Evolutionary conservation across 2,888 invertebrate species (phyloP).

Genomic region (Myopa tessellatipennis): DNA sequence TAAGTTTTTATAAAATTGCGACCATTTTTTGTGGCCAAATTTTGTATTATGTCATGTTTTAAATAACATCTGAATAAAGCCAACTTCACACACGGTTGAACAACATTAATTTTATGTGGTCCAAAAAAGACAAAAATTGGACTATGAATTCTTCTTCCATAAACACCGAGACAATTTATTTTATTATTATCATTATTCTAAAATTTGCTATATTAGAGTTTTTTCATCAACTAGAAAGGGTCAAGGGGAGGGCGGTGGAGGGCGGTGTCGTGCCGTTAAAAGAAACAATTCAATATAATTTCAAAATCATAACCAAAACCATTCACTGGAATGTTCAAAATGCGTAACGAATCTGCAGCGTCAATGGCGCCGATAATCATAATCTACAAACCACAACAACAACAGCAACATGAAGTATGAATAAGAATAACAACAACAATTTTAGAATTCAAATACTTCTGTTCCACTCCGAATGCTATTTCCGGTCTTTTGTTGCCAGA

Average conservation of each 20-base stretch:
- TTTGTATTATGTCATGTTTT: not conserved
- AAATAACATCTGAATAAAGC: too few species aligned
- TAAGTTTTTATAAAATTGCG: too few species aligned
- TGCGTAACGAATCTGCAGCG: conserved; percentile 56
- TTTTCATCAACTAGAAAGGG: too few species aligned
- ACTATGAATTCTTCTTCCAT: not conserved
- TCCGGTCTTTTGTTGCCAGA: conserved; percentile 62
- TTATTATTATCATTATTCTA: too few species aligned
- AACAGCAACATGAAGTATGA: not conserved
- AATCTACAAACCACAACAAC: conserved; percentile 32
- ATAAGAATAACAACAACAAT: conserved; percentile 9
- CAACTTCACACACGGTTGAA: conserved; percentile 2
- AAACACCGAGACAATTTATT: too few species aligned
- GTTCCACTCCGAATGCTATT: conserved; percentile 60
- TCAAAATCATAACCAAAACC: conserved; percentile 15
- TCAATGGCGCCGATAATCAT: conserved; percentile 48
- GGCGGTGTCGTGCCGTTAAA: too few species aligned
- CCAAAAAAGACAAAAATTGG: not conserved
- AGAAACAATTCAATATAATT: not conserved
- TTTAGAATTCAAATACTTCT: conserved; percentile 41
- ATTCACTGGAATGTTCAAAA: conserved; percentile 51
- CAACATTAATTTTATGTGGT: not conserved
- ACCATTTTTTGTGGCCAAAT: not conserved
- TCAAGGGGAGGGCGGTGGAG: too few species aligned
- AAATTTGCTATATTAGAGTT: too few species aligned